Evolutionary conservation across 2,113 vertebrate genomes (phyloP).

Genomic region (Strigops habroptila): DNA sequence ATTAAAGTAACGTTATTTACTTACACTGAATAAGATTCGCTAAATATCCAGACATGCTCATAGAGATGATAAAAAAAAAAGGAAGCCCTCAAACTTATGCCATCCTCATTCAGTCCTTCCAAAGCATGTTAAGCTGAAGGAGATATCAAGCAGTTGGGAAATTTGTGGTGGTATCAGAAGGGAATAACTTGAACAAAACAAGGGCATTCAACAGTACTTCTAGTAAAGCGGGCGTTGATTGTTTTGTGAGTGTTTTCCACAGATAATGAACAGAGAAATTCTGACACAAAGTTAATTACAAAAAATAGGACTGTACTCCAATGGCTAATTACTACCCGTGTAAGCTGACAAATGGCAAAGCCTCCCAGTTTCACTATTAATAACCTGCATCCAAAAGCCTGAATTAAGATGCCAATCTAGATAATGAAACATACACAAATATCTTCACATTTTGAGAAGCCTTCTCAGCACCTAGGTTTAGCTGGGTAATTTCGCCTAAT

Average conservation of each 20-base stretch:
- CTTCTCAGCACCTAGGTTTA: background rate
- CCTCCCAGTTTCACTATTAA: slow-evolving; percentile 31
- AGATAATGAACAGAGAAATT: slow-evolving; percentile 45
- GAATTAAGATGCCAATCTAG: background rate
- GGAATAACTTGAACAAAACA: background rate
- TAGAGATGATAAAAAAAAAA: background rate
- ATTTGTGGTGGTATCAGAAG: background rate
- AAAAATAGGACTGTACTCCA: slow-evolving; percentile 8
- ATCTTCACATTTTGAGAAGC: background rate
- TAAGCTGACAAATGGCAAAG: slow-evolving; percentile 31
- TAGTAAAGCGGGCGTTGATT: background rate
- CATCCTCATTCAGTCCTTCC: background rate
- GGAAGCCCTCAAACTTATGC: background rate
- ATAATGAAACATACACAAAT: background rate
- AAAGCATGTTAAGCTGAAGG: background rate
- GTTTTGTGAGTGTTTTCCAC: slow-evolving; percentile 25
- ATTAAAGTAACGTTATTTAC: background rate
- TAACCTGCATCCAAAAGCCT: background rate
- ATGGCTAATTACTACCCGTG: slow-evolving; percentile 25
- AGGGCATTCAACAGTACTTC: background rate
- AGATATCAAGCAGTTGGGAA: background rate
- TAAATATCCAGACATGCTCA: background rate
- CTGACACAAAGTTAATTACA: slow-evolving; percentile 56
- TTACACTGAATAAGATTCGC: background rate
- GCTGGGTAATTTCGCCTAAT: background rate